Conservation (phyloP, 2,888 invertebrate genomes). For the Argynnis bischoffii region DNA sequence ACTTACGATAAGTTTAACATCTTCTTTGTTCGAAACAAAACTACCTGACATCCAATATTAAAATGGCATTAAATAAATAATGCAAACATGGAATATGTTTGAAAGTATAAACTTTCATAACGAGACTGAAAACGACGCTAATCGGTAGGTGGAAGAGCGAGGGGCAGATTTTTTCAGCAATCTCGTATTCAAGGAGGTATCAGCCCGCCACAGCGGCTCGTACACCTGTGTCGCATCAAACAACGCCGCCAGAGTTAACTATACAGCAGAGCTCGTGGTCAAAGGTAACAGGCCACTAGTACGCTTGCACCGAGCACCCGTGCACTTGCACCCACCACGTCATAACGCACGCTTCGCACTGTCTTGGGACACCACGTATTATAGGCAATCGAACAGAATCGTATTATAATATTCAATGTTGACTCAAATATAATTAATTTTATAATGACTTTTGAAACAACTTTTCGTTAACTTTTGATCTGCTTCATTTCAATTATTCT, state of each 20-base stretch:
- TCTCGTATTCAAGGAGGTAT: conserved; percentile 88
- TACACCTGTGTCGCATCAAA: conserved; percentile 90
- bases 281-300: conserved; percentile 81
- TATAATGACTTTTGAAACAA: too few species aligned
- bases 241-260: conserved; percentile 88
- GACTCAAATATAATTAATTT: too few species aligned
- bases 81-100: neutral
- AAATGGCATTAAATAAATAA: too few species aligned
- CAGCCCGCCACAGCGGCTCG: conserved; percentile 86
- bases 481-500: conserved; percentile 33
- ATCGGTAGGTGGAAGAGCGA: conserved; percentile 85
- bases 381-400: neutral
- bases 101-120: neutral
- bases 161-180: conserved; percentile 89
- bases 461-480: neutral
- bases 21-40: too few species aligned
- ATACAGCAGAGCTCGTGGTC: conserved; percentile 88
- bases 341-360: conserved; percentile 41
- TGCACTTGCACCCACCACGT: conserved; percentile 42
- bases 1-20: too few species aligned
- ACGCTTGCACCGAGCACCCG: conserved; percentile 32
- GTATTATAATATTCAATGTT: too few species aligned
- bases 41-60: too few species aligned
- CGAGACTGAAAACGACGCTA: conserved; percentile 40
- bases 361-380: conserved; percentile 13